Evolutionary conservation across 2,797 vertebrate genomes (phyloP), one percentile per base, ranked within the genome.

Genomic region (Malacoraja senta): DNA sequence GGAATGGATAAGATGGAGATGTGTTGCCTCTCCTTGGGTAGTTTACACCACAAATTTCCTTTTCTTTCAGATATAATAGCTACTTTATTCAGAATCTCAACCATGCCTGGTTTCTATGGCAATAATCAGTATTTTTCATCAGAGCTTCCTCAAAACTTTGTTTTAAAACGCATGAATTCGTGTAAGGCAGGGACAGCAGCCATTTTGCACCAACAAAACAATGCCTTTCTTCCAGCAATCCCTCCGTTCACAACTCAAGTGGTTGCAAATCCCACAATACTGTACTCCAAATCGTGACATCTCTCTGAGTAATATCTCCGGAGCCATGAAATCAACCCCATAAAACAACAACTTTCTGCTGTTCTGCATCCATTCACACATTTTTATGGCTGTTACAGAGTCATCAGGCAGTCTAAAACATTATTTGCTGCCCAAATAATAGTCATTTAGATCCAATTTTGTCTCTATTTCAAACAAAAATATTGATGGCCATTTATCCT

Each of bases 281-380:
- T 38, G 32, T 79, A 35, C 77, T 17, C 32, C 77, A 79, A 79
- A 79, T 32, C 78, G 15, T 38, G 6, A 38, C 6, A 79, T 94
- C 95, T 4, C 68, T 94, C 94, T 93, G 94, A 93, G 63, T 94
- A 93, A 94, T 94, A 94, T 94, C 95, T 95, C 94, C 94, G 95
- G 94, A 93, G 93, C 74, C 81, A 94, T 95, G 94, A 95, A 94
- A 95, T 95, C 94, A 95, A 94, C 80, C 88, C 63, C 88, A 94
- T 86, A 93, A 79, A 93, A 84, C 76, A 53, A 7, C 71, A 77
- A 81, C 84, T 68, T 38, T 38, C 93, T 92, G 79, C 88, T 93
- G 35, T 92, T 93, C 91, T 88, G 84, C 53, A 90, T 72, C 94
- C 91, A 29, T 76, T 93, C 74, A 65, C 83, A 93, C 21, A 81